Evolutionary conservation across 2,113 vertebrate genomes (phyloP), one percentile per base, ranked within the genome.

Genomic region (Ammodramus savannarum): DNA sequence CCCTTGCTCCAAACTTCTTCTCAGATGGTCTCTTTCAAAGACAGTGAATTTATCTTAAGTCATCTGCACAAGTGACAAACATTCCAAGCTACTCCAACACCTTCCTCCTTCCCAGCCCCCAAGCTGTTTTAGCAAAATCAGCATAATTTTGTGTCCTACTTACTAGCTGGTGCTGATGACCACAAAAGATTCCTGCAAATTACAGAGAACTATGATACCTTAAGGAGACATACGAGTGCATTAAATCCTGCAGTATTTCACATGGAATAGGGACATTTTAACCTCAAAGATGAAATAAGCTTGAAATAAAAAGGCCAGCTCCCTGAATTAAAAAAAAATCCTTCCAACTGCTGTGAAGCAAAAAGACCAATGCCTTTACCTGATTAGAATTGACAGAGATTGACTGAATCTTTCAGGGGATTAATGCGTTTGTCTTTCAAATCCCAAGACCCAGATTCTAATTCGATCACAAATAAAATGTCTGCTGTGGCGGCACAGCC

Each of bases 361-460:
- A 96, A 97, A 87, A 43, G 78, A 95, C 81, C 94, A 90, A 48
- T 89, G 87, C 73, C 80, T 96, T 94, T 89, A 85, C 85, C 51
- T 86, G 85, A 96, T 96, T 97, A 87, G 72, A 96, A 85, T n/a
- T 95, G 91, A 95, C 92, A 96, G 88, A 79, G 67, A 96, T 69
- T 94, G 91, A 94, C 83, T 89, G 75, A 96, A 92, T 95, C 85
- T 82, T 96, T 96, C 90, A 97, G 87, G 75, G 93, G 87, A 96
- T 94, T 96, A 96, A 96, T 85, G 78, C 4, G 22, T 80, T 93
- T 95, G 80, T 49, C 85, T 97, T 97, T 92, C 87, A 96, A 97
- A 97, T 94, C 93, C 84, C 85, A 96, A 97, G 65, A 96, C 81
- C 86, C 80, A 89, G 67, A 95, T 95, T 96, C 95, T 97, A 97